Evolutionary conservation across 2,888 invertebrate species (phyloP), one percentile per base, ranked within the genome.

Genomic region (Xestia xanthographa): DNA sequence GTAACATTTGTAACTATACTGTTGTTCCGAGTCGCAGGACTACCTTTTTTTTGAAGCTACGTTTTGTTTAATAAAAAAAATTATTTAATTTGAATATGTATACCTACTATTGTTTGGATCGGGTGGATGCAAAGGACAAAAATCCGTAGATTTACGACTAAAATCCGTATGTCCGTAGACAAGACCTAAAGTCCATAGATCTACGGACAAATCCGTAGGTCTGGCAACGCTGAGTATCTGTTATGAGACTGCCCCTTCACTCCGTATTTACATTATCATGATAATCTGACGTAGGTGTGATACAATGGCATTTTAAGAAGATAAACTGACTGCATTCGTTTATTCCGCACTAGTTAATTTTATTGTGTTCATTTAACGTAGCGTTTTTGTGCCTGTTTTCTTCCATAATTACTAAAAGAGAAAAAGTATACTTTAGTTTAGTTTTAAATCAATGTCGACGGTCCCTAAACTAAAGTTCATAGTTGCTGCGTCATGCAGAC

Each of bases 181-280:
- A n/a, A n/a, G n/a, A n/a, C n/a, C n/a, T n/a, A n/a, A n/a, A n/a
- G n/a, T n/a, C n/a, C n/a, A n/a, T n/a, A n/a, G n/a, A n/a, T n/a
- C n/a, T n/a, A n/a, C n/a, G n/a, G n/a, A n/a, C n/a, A n/a, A n/a
- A n/a, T n/a, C n/a, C n/a, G n/a, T n/a, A n/a, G n/a, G n/a, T n/a
- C n/a, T n/a, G n/a, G n/a, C n/a, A n/a, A n/a, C n/a, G n/a, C n/a
- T n/a, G n/a, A n/a, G n/a, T n/a, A n/a, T 89, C 89, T 82, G 83
- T 83, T 83, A 84, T 83, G 84, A 87, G 87, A 84, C 86, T 88
- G 89, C 88, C 89, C 90, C 87, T 91, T 88, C 87, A 87, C 85
- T 89, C 82, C 72, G 80, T 87, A 84, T 89, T 87, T 88, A 82
- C 82, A 84, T 87, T 86, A 78, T 86, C 75, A 77, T 80, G 66